Conservation (phyloP, 53 echinoderm and acorn worm genomes). For the Holothuria scabra region DNA sequence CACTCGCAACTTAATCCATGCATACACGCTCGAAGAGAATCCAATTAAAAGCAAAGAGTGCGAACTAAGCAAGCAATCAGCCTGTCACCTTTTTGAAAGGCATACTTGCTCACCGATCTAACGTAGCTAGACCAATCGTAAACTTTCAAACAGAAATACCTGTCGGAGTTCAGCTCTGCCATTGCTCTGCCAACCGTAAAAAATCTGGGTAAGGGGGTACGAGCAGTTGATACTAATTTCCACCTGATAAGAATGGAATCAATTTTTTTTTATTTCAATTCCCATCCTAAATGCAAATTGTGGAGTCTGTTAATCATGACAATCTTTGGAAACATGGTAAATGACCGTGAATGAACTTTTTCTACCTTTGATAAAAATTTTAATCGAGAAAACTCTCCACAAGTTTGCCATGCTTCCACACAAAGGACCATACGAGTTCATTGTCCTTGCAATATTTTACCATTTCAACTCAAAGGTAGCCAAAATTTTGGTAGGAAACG, state of each 20-base stretch:
- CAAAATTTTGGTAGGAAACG: constrained; percentile 37
- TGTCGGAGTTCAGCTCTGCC: constrained; percentile 8
- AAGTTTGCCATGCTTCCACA: constrained; percentile 17
- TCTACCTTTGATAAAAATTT: constrained; percentile 5
- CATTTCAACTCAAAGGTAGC: neutral
- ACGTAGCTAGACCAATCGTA: constrained; percentile 40
- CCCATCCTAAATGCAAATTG: constrained; percentile 45
- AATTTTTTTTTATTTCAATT: constrained; percentile 40
- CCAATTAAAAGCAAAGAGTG: constrained; percentile 52
- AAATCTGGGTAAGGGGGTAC: constrained; percentile 48
- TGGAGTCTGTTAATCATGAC: constrained; percentile 34
- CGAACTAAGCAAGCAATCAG: constrained; percentile 49
- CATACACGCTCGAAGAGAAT: constrained; percentile 56
- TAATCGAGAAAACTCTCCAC: no score
- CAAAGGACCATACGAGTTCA: constrained; percentile 27
- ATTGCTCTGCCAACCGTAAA: constrained; percentile 35
- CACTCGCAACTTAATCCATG: constrained; percentile 54
- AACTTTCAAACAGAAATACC: neutral
- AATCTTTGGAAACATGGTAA: constrained; percentile 13
- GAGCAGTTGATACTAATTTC: constrained; percentile 40
- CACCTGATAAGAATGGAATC: constrained; percentile 46
- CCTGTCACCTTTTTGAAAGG: constrained; percentile 51
- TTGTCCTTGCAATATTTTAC: constrained; percentile 33
- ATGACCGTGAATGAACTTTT: constrained; percentile 47
- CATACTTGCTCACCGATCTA: constrained; percentile 52